Evolutionary conservation across 1,140 invertebrate species (phyloP), one percentile per base, ranked within the genome.

Genomic region (Papilio xuthus): DNA sequence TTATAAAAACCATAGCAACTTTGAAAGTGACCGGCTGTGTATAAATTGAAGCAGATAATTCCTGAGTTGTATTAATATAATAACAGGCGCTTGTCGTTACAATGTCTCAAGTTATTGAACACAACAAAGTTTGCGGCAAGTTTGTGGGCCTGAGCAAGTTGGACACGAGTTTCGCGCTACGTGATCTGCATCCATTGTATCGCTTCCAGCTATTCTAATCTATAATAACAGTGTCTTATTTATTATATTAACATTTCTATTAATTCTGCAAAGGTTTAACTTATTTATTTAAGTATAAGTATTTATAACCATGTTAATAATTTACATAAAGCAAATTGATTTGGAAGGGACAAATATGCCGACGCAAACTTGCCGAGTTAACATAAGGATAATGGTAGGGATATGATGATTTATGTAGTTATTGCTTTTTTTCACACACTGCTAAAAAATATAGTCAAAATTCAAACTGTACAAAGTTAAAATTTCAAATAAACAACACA

Each of bases 181-280:
- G 60, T 63, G 60, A 63, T 63, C 60, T 67, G 60, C 60, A 28
- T 67, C 60, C 32, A 15, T 67, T 67, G 26, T 67, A 32, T 67
- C 23, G 26, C 60, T 28, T 67, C 26, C 23, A 67, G 60, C 60
- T 67, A 28, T 67, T 26, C 60, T 67, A 67, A 67, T 67, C 60
- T 67, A 28, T 67, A 28, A 32, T 67, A 67, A 67, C 60, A 67
- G 13, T 67, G 28, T 67, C 60, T 67, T 67, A 67, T 67, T 67
- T 67, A 28, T 67, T 67, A 26, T 67, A 60, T 28, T 15, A 63
- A 28, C 10, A 28, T 28, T 28, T 63, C 9, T 50, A 18, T 18
- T 53, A 26, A 60, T 63, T 63, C 60, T 6, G 26, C 4, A 28
- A 0, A 63, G 12, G 13, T 23, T 15, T 63, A 3, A 60, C 10